A percentile compares a stretch with the other conserved stretches of the same genome.
Evolutionary conservation across 2,113 vertebrate genomes (phyloP).

Genomic region (Cairina moschata): DNA sequence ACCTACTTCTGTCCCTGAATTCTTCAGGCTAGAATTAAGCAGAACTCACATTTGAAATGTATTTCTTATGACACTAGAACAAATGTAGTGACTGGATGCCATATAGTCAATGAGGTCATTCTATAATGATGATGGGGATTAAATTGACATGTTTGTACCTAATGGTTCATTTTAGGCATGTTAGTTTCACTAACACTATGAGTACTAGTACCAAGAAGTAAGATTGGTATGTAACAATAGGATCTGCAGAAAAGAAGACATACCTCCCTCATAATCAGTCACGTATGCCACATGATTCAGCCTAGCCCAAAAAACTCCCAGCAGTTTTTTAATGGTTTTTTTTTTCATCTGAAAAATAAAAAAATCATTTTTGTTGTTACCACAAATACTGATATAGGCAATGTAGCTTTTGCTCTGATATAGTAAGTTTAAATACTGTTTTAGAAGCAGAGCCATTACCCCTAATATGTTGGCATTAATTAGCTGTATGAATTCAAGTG

Average conservation of each 20-base stretch:
- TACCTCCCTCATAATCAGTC: not conserved
- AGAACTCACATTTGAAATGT: not conserved
- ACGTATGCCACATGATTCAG: not conserved
- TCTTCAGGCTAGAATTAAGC: not conserved
- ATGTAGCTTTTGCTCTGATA: not conserved
- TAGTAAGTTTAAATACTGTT: not conserved
- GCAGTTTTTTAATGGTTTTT: not conserved
- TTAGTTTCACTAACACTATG: not conserved
- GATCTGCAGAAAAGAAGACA: not conserved
- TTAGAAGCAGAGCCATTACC: not conserved
- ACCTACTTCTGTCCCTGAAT: conserved; percentile 36
- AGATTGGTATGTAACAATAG: not conserved
- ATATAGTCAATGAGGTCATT: not conserved
- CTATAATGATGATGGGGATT: not conserved
- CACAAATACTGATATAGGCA: not conserved
- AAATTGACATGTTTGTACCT: not conserved
- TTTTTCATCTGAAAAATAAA: not conserved
- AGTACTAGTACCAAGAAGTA: not conserved
- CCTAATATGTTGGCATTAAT: not conserved
- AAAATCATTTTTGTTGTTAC: not conserved
- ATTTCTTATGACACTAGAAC: conserved; percentile 21
- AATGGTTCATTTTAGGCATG: not conserved
- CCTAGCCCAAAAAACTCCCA: not conserved
- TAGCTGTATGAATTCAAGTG: not conserved
- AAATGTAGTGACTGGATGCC: not conserved